Evolutionary conservation across 2,113 vertebrate genomes (phyloP).

Genomic region (Acrocephalus arundinaceus): DNA sequence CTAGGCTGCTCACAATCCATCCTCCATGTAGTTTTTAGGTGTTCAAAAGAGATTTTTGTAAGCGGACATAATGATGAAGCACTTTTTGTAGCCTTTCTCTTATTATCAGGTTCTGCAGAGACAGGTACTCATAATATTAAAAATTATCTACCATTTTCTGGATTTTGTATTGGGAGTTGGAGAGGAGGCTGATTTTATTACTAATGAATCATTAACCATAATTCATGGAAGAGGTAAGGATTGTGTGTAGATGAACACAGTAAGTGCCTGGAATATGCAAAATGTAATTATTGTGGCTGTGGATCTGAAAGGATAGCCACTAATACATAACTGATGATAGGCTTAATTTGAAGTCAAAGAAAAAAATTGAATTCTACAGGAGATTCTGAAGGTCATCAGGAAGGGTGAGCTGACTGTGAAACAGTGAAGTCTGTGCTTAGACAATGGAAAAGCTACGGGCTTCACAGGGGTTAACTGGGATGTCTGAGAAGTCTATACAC

Average conservation of each 20-base stretch:
- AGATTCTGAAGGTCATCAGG: neutral
- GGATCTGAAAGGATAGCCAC: neutral
- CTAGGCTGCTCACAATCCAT: neutral
- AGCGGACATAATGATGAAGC: neutral
- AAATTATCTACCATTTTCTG: neutral
- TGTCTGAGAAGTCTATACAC: neutral
- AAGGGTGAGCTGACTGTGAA: neutral
- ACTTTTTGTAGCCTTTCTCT: neutral
- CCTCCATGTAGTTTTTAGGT: neutral
- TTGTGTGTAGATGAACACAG: neutral
- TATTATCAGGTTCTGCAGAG: neutral
- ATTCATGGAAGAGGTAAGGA: neutral
- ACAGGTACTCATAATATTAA: neutral
- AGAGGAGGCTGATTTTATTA: neutral
- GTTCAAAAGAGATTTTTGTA: neutral
- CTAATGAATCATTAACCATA: neutral
- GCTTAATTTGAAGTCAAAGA: neutral
- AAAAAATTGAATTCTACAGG: neutral
- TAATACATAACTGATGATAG: neutral
- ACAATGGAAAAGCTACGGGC: accelerated
- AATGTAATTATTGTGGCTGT: neutral
- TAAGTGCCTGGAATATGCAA: neutral
- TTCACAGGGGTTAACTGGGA: neutral
- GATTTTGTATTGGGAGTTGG: neutral
- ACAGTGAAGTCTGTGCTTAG: neutral